Evolutionary conservation across 1,140 invertebrate species (phyloP).

Genomic region (Oryzaephilus surinamensis): DNA sequence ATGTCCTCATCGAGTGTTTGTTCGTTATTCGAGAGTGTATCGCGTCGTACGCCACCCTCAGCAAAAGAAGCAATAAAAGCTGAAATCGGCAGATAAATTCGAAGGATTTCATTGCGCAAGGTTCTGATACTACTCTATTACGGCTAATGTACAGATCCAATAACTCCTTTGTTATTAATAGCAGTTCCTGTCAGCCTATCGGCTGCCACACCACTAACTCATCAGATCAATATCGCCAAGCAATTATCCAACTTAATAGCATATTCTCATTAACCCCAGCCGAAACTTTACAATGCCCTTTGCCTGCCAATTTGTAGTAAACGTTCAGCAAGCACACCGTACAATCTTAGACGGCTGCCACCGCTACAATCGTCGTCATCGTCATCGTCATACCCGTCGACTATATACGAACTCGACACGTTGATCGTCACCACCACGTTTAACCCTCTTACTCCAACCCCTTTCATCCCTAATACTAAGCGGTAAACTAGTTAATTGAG

Average conservation of each 20-base stretch:
- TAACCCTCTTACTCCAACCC: no score
- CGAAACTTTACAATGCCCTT: conserved; percentile 24
- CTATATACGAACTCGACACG: no score
- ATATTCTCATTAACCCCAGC: conserved; percentile 30
- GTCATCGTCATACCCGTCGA: conserved; percentile 3
- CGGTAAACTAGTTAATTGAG: conserved; percentile 21
- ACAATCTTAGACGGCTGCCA: conserved; percentile 9
- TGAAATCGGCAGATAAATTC: conserved; percentile 29
- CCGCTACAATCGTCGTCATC: conserved; percentile 8
- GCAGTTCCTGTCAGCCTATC: conserved; percentile 28
- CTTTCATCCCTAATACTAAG: conserved; percentile 1
- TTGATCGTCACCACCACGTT: conserved; percentile 1
- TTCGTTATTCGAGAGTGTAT: no score
- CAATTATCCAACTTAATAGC: conserved; percentile 30
- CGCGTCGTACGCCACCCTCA: conserved; percentile 8
- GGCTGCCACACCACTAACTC: conserved; percentile 23
- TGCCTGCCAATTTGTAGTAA: conserved; percentile 22
- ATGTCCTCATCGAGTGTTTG: no score
- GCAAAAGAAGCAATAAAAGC: conserved; percentile 24
- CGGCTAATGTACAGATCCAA: conserved; percentile 30
- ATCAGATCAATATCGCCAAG: conserved; percentile 29
- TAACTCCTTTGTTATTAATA: conserved; percentile 31
- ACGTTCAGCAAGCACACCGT: no score
- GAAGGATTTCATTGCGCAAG: conserved; percentile 27
- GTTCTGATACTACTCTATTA: conserved; percentile 26